Evolutionary conservation across 2,113 vertebrate genomes (phyloP).

Genomic region (Neotragus pygmaeus): DNA sequence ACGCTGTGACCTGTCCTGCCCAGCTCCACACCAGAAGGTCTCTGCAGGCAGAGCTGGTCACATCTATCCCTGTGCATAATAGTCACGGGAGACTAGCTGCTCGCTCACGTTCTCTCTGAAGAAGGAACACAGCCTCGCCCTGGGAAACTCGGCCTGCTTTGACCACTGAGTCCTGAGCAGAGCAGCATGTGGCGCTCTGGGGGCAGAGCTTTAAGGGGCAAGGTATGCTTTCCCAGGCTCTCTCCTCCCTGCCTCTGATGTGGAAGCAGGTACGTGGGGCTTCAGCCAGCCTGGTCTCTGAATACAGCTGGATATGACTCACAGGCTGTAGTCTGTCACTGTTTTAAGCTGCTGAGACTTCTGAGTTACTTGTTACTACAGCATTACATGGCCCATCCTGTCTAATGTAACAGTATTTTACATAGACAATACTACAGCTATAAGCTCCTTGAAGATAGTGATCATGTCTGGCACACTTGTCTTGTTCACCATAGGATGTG

Average conservation of each 20-base stretch:
- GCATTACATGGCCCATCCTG: neutral
- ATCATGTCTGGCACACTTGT: rapidly evolving
- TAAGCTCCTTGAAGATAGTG: neutral
- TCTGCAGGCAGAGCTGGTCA: neutral
- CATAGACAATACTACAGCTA: neutral
- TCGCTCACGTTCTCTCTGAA: neutral
- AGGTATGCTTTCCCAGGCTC: too few relatives aligned
- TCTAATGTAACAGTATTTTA: neutral
- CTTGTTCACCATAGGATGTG: neutral
- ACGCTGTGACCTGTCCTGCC: neutral
- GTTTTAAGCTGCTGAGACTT: neutral
- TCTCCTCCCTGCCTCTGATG: too few relatives aligned
- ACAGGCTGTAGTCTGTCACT: neutral
- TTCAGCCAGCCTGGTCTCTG: neutral
- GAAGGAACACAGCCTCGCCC: neutral
- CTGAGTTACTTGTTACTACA: neutral
- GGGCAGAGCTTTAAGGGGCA: neutral
- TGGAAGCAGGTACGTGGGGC: neutral
- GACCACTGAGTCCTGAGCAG: neutral
- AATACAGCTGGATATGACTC: neutral
- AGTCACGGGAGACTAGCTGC: neutral
- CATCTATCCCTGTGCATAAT: neutral
- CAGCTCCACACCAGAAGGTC: neutral
- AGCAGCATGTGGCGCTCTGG: neutral
- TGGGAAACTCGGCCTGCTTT: neutral